A percentile compares a stretch with the other conserved stretches of the same genome.
These are phyloP conservation scores for Hecatera dysodea DNA, from an alignment of 2,888 invertebrate genomes.

Conservation along the genomic window DNA sequence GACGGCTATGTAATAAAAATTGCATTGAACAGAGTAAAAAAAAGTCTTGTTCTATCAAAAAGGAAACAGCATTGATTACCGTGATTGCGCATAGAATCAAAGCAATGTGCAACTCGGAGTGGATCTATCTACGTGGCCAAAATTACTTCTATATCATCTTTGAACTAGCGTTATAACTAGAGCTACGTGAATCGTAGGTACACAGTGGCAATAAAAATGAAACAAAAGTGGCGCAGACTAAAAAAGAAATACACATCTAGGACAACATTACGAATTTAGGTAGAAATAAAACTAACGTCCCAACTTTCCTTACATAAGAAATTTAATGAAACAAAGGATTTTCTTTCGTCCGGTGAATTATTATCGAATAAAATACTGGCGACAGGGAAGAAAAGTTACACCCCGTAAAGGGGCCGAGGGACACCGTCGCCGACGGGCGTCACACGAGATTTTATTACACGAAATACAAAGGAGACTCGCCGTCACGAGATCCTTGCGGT, in stretches of 20 bases:
- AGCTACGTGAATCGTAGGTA: background rate
- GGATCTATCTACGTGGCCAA: background rate
- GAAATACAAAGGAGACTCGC: conserved; percentile 78
- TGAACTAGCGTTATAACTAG: background rate
- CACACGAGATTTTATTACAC: conserved; percentile 86
- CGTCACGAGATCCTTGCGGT: conserved; percentile 78
- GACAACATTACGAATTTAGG: conserved; percentile 55
- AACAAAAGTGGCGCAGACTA: conserved; percentile 19
- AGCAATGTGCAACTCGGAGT: background rate
- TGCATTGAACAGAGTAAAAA: background rate
- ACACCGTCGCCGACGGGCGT: conserved; percentile 72
- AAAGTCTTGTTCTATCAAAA: background rate
- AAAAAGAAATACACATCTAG: conserved; percentile 35
- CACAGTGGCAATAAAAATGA: conserved; percentile 28
- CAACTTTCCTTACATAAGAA: conserved; percentile 66
- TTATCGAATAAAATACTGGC: conserved; percentile 85
- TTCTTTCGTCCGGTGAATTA: conserved; percentile 80
- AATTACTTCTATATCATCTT: background rate
- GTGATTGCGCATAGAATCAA: background rate
- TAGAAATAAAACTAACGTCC: conserved; percentile 71
- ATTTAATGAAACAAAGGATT: conserved; percentile 83
- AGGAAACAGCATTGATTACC: background rate
- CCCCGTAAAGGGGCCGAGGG: conserved; percentile 82
- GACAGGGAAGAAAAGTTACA: conserved; percentile 86
- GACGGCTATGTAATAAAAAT: background rate